Evolutionary conservation across 2,888 invertebrate species (phyloP).

Genomic region (Eupithecia dodoneata): DNA sequence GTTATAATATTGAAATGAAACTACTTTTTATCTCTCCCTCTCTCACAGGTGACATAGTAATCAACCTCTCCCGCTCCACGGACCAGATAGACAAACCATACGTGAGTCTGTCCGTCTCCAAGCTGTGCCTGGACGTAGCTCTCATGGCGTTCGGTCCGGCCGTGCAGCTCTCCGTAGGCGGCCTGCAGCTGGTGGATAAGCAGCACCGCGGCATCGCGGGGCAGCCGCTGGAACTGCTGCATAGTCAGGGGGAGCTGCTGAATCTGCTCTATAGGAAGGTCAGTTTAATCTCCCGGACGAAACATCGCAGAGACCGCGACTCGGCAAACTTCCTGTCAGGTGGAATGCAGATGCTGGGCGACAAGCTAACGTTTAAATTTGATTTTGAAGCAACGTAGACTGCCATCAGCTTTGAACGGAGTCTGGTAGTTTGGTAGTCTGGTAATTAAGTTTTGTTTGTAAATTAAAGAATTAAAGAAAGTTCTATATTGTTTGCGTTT

Average conservation of each 20-base stretch:
- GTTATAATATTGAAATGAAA: not conserved
- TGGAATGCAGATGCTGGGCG: too few relatives aligned
- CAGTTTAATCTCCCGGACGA: not conserved
- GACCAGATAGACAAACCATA: slow-evolving; percentile 89
- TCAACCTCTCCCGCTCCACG: slow-evolving; percentile 86
- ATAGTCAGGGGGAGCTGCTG: slow-evolving; percentile 87
- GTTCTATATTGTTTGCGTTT: not conserved
- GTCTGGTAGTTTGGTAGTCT: too few relatives aligned
- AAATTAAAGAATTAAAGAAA: not conserved
- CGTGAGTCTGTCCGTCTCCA: slow-evolving; percentile 88
- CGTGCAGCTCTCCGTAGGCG: slow-evolving; percentile 84
- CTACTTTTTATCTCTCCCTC: not conserved
- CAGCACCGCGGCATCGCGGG: slow-evolving; percentile 89
- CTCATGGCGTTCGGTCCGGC: slow-evolving; percentile 92
- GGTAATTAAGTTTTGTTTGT: too few relatives aligned
- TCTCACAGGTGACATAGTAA: slow-evolving; percentile 82
- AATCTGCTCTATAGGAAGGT: slow-evolving; percentile 91
- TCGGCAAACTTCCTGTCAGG: too few relatives aligned
- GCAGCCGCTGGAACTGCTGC: slow-evolving; percentile 89
- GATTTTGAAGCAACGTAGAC: too few relatives aligned
- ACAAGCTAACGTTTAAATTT: too few relatives aligned
- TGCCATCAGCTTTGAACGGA: too few relatives aligned
- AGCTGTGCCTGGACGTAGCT: slow-evolving; percentile 89
- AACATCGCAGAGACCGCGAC: not conserved
- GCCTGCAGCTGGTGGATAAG: slow-evolving; percentile 86